Percentiles rank a stretch among this genome's conserved stretches.
These are phyloP conservation scores for Virgularia gustaviana DNA, from an alignment of 92 coral and sea anemone genomes.

Conservation along the genomic window DNA sequence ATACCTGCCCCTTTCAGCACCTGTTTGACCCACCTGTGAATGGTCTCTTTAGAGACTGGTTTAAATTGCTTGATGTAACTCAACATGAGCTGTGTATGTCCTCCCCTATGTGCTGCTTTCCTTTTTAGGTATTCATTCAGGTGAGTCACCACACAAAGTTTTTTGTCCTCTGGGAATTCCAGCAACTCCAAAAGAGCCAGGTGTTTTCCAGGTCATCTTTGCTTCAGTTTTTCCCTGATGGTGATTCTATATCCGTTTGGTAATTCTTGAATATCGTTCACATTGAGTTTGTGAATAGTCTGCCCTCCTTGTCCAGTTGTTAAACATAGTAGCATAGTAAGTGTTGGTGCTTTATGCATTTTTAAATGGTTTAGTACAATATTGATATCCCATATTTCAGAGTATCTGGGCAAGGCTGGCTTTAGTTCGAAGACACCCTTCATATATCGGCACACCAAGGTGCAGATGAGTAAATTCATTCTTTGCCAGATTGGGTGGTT, in stretches of 20 bases:
- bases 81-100: no score
- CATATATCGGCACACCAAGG: constrained; percentile 44
- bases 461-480: constrained; percentile 22
- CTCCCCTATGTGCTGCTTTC: no score
- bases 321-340: constrained; percentile 49
- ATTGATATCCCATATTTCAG: constrained; percentile 49
- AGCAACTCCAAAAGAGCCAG: background rate
- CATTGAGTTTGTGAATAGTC: constrained; percentile 28
- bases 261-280: constrained; percentile 5
- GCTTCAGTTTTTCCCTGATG: background rate
- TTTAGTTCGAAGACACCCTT: constrained; percentile 50
- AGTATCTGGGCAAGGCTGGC: constrained; percentile 52
- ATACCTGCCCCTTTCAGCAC: constrained; percentile 16
- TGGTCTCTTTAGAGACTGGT: constrained; percentile 43
- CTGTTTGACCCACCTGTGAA: constrained; percentile 30
- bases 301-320: constrained; percentile 45
- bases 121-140: no score
- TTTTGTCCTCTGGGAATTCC: background rate
- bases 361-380: constrained; percentile 42
- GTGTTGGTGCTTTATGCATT: background rate
- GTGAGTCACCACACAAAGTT: background rate
- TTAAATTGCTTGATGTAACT: constrained; percentile 30
- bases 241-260: background rate
- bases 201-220: background rate
- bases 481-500: constrained; percentile 41